These are phyloP conservation scores for Drosophila setifemur DNA, from an alignment of 1,140 invertebrate genomes.

Conservation along the genomic window DNA sequence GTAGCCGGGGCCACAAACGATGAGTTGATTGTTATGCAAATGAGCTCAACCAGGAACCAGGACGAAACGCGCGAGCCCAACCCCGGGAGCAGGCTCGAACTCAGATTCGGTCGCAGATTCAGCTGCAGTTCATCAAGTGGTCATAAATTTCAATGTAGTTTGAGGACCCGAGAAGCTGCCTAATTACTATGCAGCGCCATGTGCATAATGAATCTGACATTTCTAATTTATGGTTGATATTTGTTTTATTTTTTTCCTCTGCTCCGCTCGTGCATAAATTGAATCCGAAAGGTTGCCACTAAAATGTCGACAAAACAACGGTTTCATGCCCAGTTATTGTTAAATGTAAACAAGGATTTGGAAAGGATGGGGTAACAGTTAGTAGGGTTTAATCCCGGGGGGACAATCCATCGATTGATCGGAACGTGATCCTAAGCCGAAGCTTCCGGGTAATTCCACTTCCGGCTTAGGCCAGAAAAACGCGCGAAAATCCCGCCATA, in stretches of 20 bases:
- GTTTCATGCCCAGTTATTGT: conserved; percentile 75
- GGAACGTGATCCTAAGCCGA: conserved; percentile 27
- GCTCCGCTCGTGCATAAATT: conserved; percentile 44
- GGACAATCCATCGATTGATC: conserved; percentile 46
- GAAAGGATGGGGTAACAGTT: conserved; percentile 1
- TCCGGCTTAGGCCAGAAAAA: conserved; percentile 56
- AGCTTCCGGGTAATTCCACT: conserved; percentile 45
- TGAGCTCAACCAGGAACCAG: conserved; percentile 58
- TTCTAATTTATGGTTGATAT: conserved; percentile 77
- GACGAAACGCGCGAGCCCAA: conserved; percentile 56
- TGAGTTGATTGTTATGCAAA: conserved; percentile 80
- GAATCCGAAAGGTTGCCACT: conserved; percentile 56
- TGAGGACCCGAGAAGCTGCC: conserved; percentile 28
- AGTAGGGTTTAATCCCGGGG: not conserved
- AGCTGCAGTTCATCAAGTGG: conserved; percentile 77
- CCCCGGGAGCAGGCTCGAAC: conserved; percentile 16
- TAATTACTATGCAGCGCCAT: conserved; percentile 80
- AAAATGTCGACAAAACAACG: conserved; percentile 73
- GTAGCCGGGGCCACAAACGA: conserved; percentile 55
- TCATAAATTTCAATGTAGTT: conserved; percentile 70
- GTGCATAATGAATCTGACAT: conserved; percentile 80
- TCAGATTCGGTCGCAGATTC: not conserved
- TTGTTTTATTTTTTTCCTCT: conserved; percentile 53
- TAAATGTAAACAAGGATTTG: conserved; percentile 58
- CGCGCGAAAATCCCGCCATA: conserved; percentile 64